Conservation (phyloP, 2,113 vertebrate genomes). For the Puntigrus tetrazona region DNA sequence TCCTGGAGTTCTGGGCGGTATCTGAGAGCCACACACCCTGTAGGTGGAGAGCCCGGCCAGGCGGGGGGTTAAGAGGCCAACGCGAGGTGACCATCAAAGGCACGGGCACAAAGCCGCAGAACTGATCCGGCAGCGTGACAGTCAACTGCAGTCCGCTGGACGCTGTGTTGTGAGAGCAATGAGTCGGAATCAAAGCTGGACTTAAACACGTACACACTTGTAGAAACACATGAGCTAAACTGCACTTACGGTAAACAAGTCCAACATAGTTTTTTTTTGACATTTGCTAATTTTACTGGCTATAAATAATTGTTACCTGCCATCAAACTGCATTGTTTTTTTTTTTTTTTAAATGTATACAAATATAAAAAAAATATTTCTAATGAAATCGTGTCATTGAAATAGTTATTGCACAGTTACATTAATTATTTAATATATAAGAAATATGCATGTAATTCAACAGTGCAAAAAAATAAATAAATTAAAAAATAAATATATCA, state of each 20-base stretch:
- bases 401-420: too few relatives aligned
- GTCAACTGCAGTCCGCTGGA: slow-evolving; percentile 10
- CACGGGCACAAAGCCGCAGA: slow-evolving; percentile 46
- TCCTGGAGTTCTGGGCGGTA: slow-evolving; percentile 40
- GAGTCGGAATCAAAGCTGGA: neutral
- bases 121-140: slow-evolving; percentile 13
- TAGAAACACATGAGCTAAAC: neutral
- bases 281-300: neutral
- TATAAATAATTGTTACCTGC: neutral
- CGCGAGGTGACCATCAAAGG: slow-evolving; percentile 57
- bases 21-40: slow-evolving; percentile 44
- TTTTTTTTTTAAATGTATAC: too few relatives aligned
- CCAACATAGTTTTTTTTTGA: neutral
- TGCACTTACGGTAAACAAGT: neutral
- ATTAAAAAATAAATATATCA: too few relatives aligned
- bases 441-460: too few relatives aligned
- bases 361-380: neutral
- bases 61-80: slow-evolving; percentile 49
- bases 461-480: too few relatives aligned
- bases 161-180: neutral
- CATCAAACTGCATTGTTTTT: neutral
- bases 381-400: neutral
- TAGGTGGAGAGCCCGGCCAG: slow-evolving; percentile 28
- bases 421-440: too few relatives aligned
- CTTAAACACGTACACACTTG: neutral